Conservation (phyloP, 2,113 vertebrate genomes). For the Irena cyanogastra region DNA sequence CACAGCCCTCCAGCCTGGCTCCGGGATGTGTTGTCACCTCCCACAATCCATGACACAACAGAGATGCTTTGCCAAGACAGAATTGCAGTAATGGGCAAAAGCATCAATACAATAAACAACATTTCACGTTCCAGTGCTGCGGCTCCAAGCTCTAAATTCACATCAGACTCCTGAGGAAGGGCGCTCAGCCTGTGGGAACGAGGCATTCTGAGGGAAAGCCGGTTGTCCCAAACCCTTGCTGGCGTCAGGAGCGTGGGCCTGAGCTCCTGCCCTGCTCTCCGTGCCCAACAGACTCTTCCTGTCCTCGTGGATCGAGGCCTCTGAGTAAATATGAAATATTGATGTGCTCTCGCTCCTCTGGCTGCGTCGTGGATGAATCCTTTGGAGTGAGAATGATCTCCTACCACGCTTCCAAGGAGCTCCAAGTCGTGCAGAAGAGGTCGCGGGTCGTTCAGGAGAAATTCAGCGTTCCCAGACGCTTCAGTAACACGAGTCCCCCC, state of each 20-base stretch:
- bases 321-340: neutral
- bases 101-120: neutral
- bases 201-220: neutral
- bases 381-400: neutral
- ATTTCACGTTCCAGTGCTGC: neutral
- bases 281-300: neutral
- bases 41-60: rapidly evolving
- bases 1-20: neutral
- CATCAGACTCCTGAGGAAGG: neutral
- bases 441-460: neutral
- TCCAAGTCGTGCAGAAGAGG: neutral
- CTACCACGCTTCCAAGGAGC: neutral
- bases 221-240: neutral
- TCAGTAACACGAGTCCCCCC: neutral
- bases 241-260: neutral
- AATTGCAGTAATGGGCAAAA: neutral
- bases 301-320: neutral
- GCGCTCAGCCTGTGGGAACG: rapidly evolving
- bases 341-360: neutral
- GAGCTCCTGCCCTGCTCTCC: neutral
- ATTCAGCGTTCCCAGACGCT: neutral
- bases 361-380: neutral
- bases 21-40: neutral
- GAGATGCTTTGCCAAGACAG: neutral
- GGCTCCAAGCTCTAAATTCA: neutral